Base-by-base conservation (phyloP, 2,113 vertebrate species). In the Mirza zaza region DNA sequence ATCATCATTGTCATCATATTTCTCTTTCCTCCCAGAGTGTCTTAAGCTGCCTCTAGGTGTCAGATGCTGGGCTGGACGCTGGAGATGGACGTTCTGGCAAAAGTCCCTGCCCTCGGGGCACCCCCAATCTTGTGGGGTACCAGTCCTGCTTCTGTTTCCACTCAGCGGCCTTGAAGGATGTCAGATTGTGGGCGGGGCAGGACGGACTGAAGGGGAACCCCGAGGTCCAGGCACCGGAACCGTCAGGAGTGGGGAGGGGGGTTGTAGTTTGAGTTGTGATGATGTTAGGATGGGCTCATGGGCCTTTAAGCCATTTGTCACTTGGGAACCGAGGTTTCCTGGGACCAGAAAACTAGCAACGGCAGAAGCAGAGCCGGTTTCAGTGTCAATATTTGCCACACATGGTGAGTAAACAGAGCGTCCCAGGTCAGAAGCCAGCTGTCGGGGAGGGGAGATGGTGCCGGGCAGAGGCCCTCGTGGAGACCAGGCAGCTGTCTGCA, bases 331-430 rank as follows among this genome's bases (percentile, higher is more conserved):
- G 0, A 95, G 80, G 71, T 91, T 91, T 97, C 95, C 93, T 87
- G 95, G 95, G 96, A 96, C 95, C 36, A 39, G 83, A 83, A 94
- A 79, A 48, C 79, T 65, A 93, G 91, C 91, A 91, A 91, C 77
- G 4, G 5, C 92, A 65, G 87, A 67, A 52, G 45, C 61, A 42
- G 52, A 39, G 88, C 57, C 70, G 73, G 71, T 91, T 91, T 94
- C 82, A 29, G 20, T 79, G 68, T 97, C 82, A 93, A 59, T 96
- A 93, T 96, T 97, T 97, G 88, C 79, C 68, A 68, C 73, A 75
- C 10, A 1, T 5, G 23, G 50, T 84, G 57, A 91, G 61, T 88
- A 86, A 96, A 89, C 68, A 84, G 29, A 76, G 36, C 8, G 67
- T 77, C 92, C 39, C 48, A 14, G 90, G 55, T 95, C 52, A 50